A percentile compares a stretch with the other conserved stretches of the same genome.
phyloP scores from a whole-genome alignment of 2,113 vertebrate species.

The Nasalis larvatus region DNA sequence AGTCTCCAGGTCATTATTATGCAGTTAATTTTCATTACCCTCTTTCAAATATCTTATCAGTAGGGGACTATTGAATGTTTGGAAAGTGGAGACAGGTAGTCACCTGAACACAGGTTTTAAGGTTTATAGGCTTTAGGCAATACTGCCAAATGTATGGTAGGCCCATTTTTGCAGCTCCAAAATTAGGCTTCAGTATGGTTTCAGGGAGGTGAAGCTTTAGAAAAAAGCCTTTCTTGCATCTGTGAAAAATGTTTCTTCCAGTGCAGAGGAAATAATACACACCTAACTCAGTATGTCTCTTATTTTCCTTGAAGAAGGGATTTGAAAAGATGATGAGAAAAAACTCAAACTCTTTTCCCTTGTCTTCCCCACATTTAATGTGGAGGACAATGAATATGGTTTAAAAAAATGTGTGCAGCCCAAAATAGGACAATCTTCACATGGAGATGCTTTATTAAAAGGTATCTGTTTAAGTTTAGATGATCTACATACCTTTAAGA shows the following conservation, averaged over 20 bases:
- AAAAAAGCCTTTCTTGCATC: not conserved
- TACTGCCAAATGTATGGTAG: not conserved
- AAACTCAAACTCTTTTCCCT: not conserved
- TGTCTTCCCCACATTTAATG: not conserved
- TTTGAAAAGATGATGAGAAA: not conserved
- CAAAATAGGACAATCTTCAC: not conserved
- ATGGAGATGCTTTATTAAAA: not conserved
- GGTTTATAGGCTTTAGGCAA: not conserved
- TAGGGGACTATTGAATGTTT: not conserved
- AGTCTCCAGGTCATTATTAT: not conserved
- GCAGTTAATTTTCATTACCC: not conserved
- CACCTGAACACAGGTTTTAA: not conserved
- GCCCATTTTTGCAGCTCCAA: not conserved
- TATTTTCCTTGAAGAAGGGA: not conserved
- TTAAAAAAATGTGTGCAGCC: not conserved
- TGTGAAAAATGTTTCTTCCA: not conserved
- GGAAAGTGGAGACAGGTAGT: not conserved
- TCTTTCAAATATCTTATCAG: not conserved
- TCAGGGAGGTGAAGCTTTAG: not conserved
- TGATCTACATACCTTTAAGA: not conserved
- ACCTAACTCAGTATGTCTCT: not conserved
- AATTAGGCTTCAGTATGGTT: not conserved
- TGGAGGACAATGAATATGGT: not conserved
- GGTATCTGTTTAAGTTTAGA: not conserved
- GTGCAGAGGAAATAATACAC: not conserved